Conservation (phyloP, 2,797 vertebrate genomes). For the Dipus sagitta region DNA sequence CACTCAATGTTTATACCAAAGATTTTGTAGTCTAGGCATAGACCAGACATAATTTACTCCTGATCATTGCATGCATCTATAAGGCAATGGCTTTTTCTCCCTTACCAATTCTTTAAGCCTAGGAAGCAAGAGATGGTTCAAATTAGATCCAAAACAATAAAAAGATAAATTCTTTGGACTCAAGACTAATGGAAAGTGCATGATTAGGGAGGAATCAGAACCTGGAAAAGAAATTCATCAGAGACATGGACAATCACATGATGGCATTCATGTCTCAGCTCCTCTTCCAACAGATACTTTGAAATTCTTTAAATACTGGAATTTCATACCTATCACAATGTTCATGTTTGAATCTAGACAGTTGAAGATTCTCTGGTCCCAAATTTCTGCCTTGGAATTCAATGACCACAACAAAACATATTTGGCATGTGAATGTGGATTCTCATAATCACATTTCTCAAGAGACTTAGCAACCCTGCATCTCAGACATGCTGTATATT, state of each 20-base stretch:
- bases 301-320: background rate
- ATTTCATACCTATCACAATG: background rate
- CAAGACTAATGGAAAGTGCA: background rate
- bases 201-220: background rate
- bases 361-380: too few species aligned
- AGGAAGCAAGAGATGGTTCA: slow-evolving; percentile 22
- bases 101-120: background rate
- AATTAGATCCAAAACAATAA: background rate
- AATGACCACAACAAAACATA: background rate
- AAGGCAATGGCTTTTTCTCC: background rate
- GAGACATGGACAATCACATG: background rate
- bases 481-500: background rate
- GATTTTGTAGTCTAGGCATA: background rate
- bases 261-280: background rate
- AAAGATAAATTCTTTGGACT: background rate
- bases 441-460: background rate
- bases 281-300: background rate
- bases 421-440: background rate
- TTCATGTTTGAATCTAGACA: background rate
- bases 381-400: background rate
- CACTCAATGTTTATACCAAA: background rate
- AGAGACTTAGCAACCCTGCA: background rate
- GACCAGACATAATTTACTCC: background rate
- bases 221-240: background rate
- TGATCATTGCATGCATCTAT: background rate